Evolutionary conservation across 2,113 vertebrate species (phyloP), one percentile per base, ranked within the genome.

Genomic region (Tautogolabrus adspersus): DNA sequence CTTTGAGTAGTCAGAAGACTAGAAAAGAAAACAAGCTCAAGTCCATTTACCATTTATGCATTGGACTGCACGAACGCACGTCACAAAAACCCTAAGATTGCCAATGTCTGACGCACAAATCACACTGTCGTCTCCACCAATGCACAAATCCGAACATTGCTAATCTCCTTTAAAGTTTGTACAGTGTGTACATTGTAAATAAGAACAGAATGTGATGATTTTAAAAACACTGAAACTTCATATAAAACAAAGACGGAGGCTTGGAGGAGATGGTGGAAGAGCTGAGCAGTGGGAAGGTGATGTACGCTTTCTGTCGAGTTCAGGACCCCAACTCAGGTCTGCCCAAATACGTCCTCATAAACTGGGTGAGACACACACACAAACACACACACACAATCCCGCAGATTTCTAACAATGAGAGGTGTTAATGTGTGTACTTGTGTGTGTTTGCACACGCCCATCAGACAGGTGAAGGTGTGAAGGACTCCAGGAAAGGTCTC

Each of bases 231-330:
- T 26, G 26, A 26, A 26, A 26, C 26, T 26, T 26, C 26, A 26
- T 26, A 3, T 26, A 3, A 26, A 26, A 44, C 3, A 13, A 9
- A 99, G 98, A 94, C 57, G 97, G 96, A 0, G 97, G 98, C 0
- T 86, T 99, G 75, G 95, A 98, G 87, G 96, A 99, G 91, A 89
- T 99, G 96, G 96, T 96, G 90, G 96, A 99, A 65, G 97, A 98
- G 83, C 94, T 99, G 63, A 98, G 89, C 95, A 97, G 96, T 0
- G 98, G 97, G 47, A 99, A 98, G 90, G 96, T 99, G 92, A 99
- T 99, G 98, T 99, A 99, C 0, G 97, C 95, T 42, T 99, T 99
- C 94, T 99, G 97, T 71, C 90, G 95, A 0, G 97, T 99, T 61
- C 93, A 93, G 75, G 96, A 98, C 63, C 96, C 95, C 19, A 97